phyloP scores from a whole-genome alignment of 1,140 invertebrate species.

The Eurosta solidaginis region DNA sequence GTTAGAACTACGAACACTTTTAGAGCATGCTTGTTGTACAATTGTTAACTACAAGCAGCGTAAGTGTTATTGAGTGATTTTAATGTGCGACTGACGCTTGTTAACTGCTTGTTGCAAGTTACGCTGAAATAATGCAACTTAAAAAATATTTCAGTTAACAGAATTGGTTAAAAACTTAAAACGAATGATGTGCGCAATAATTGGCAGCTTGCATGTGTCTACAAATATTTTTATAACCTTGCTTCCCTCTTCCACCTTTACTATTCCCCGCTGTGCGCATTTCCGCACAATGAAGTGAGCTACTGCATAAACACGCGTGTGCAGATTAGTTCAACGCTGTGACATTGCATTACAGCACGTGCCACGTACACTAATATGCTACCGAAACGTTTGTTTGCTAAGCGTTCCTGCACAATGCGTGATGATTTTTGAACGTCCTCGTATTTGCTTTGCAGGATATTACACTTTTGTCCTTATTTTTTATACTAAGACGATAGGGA shows the following conservation, averaged over 20 bases:
- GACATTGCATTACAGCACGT: neutral
- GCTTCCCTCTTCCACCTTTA: neutral
- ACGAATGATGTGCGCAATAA: neutral
- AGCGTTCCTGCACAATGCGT: neutral
- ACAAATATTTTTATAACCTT: neutral
- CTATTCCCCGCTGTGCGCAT: neutral
- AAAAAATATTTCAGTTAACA: neutral
- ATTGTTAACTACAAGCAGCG: neutral
- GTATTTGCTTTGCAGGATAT: neutral
- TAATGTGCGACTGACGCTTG: neutral
- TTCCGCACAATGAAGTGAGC: neutral
- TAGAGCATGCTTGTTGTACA: neutral
- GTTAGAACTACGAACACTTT: neutral
- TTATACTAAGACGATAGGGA: neutral
- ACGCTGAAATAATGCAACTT: neutral
- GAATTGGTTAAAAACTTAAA: neutral
- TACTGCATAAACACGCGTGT: neutral
- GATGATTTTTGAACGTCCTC: neutral
- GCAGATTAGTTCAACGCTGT: neutral
- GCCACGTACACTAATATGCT: neutral
- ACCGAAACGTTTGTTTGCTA: neutral
- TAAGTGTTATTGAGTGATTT: neutral
- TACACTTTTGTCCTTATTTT: neutral
- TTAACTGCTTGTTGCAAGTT: conserved; percentile 8
- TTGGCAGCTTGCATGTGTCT: neutral